Conservation (phyloP, 2,797 vertebrate species). For the Enteromius viviparus region DNA sequence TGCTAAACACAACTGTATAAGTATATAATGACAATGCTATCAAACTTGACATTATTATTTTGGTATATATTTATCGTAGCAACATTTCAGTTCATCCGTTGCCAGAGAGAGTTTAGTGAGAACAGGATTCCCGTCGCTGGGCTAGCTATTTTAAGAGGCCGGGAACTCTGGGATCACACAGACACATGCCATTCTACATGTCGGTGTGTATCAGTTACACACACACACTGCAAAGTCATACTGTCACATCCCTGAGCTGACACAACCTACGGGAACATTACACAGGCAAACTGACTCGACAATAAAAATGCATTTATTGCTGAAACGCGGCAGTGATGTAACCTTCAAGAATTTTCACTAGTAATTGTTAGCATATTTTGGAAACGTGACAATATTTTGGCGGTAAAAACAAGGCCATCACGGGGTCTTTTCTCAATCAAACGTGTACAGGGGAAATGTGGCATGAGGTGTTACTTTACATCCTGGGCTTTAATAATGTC, state of each 20-base stretch:
- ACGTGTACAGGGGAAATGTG: background rate
- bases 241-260: background rate
- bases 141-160: constrained; percentile 27
- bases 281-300: background rate
- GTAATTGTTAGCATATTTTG: background rate
- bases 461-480: constrained; percentile 34
- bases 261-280: background rate
- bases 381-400: background rate
- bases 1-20: background rate
- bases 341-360: background rate
- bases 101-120: constrained; percentile 8
- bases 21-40: background rate
- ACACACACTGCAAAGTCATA: constrained; percentile 17
- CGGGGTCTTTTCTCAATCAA: background rate
- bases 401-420: background rate
- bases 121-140: constrained; percentile 14
- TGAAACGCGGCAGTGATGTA: background rate
- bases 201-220: constrained; percentile 35
- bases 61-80: background rate
- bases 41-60: background rate
- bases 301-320: background rate
- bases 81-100: background rate
- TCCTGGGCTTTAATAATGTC: background rate
- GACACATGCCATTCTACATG: constrained; percentile 31
- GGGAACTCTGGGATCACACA: background rate